phyloP scores from a whole-genome alignment of 2,113 vertebrate species.

The Myiopsitta monachus region DNA sequence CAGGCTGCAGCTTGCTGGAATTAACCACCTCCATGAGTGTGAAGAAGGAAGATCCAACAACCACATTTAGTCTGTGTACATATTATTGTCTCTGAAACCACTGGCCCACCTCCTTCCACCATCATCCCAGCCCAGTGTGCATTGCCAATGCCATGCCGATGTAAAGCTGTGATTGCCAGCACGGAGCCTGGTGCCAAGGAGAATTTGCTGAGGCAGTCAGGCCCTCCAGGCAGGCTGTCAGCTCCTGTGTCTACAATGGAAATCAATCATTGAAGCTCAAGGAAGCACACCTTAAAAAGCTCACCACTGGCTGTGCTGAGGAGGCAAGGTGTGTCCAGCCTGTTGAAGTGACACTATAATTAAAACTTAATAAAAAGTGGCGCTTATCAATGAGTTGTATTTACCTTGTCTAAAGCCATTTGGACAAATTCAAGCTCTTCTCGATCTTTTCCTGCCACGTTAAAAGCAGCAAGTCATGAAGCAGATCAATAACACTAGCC shows the following conservation, averaged over 20 bases:
- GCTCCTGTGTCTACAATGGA: background rate
- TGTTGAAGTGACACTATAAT: background rate
- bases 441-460: background rate
- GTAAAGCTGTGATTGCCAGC: background rate
- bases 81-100: background rate
- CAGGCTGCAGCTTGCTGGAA: background rate
- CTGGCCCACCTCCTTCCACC: background rate
- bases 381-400: background rate
- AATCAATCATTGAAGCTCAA: background rate
- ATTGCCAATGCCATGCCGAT: fast-evolving
- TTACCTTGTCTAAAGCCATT: conserved; percentile 55
- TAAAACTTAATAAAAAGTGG: conserved; percentile 40
- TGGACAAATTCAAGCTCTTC: conserved; percentile 19
- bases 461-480: background rate
- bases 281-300: background rate
- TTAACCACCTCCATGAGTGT: background rate
- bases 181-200: background rate
- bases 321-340: background rate
- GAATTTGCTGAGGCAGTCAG: background rate
- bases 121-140: background rate
- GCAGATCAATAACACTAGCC: background rate
- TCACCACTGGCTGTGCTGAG: background rate
- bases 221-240: background rate
- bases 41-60: background rate
- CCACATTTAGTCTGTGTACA: background rate